These are phyloP conservation scores for Galerucella nymphaeae DNA, from an alignment of 2,888 invertebrate genomes.

Conservation along the genomic window DNA sequence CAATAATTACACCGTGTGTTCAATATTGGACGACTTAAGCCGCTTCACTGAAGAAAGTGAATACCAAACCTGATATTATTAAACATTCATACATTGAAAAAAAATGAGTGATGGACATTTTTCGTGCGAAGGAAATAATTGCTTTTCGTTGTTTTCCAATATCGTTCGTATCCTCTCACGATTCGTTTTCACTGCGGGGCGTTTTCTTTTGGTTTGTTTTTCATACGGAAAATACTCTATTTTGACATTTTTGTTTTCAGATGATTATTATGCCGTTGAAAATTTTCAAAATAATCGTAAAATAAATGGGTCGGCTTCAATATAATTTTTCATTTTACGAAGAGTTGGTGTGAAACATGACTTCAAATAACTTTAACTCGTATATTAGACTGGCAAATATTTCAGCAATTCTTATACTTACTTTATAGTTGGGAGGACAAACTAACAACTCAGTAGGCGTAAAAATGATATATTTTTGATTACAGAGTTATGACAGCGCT, in stretches of 20 bases:
- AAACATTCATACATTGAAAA: conserved; percentile 17
- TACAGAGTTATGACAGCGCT: too few relatives aligned
- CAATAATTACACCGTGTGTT: background rate
- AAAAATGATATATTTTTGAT: too few relatives aligned
- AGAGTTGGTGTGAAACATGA: too few relatives aligned
- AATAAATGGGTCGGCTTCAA: too few relatives aligned
- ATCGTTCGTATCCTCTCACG: conserved; percentile 16
- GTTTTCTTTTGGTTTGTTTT: conserved; percentile 1
- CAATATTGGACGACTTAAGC: background rate
- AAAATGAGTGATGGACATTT: conserved; percentile 29
- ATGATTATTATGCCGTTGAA: background rate
- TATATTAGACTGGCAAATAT: too few relatives aligned
- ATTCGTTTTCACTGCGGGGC: background rate
- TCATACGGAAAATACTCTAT: background rate
- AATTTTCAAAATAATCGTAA: background rate
- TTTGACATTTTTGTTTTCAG: background rate
- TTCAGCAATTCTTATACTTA: too few relatives aligned
- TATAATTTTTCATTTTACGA: too few relatives aligned
- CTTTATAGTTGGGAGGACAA: too few relatives aligned
- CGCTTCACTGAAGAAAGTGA: background rate
- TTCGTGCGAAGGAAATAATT: conserved; percentile 37
- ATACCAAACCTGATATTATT: background rate
- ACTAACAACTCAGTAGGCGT: too few relatives aligned
- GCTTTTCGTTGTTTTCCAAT: conserved; percentile 22
- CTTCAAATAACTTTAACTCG: too few relatives aligned